Evolutionary conservation across 2,113 vertebrate genomes (phyloP).

Genomic region (Carollia perspicillata): DNA sequence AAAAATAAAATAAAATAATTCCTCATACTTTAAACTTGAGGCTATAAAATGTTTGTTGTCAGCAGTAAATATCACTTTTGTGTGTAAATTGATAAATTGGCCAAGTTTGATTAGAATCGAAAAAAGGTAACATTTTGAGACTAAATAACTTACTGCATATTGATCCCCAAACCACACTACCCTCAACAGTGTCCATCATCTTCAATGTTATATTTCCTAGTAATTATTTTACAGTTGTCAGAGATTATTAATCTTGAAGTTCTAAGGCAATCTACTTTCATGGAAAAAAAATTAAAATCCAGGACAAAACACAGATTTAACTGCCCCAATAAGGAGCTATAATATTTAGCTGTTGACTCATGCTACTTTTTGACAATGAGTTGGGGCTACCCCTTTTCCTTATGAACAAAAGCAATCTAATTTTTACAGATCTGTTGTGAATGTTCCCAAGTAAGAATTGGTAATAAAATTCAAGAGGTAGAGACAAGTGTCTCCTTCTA

Average conservation of each 20-base stretch:
- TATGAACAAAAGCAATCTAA: background rate
- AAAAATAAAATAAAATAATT: background rate
- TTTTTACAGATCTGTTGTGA: background rate
- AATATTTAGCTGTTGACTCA: background rate
- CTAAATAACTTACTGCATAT: background rate
- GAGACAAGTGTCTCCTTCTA: background rate
- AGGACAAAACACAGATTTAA: background rate
- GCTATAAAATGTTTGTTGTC: background rate
- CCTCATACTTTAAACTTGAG: background rate
- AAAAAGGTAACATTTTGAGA: background rate
- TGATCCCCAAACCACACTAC: background rate
- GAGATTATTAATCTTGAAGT: slow-evolving; percentile 1
- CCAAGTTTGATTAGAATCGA: background rate
- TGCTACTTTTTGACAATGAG: background rate
- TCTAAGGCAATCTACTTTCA: background rate
- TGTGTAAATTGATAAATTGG: background rate
- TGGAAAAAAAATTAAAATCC: background rate
- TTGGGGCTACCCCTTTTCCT: background rate
- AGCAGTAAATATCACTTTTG: background rate
- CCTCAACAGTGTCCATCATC: background rate
- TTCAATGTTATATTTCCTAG: background rate
- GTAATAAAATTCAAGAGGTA: background rate
- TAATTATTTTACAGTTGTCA: background rate
- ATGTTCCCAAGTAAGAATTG: background rate
- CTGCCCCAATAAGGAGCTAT: background rate